Evolutionary conservation across 2,888 invertebrate genomes (phyloP), one percentile per base, ranked within the genome.

Genomic region (Plutella xylostella): DNA sequence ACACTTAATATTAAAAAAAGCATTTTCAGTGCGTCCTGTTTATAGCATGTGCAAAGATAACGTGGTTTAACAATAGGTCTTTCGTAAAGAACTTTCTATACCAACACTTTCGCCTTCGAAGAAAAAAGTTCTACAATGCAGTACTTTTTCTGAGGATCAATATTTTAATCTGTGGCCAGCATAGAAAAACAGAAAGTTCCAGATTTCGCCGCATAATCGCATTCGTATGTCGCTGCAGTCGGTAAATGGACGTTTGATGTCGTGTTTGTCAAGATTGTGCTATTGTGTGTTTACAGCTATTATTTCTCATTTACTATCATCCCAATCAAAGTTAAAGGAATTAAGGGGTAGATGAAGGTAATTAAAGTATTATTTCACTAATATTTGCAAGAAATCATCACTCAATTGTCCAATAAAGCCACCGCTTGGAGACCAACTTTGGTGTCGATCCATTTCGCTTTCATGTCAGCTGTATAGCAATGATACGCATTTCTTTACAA

Each of bases 261-360:
- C 74, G 86, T 86, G 87, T 86, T 85, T 87, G 87, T 86, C 86
- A 86, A 86, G 86, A 79, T 85, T 85, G 86, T 85, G 76, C 68
- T 72, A 70, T 82, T 80, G 78, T 87, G 86, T 87, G 87, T 87
- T 87, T 88, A 87, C 87, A 85, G 86, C 86, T 82, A 74, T 68
- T 73, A 72, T 70, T 64, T 72, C 63, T 68, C 60, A 63, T 64
- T 68, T 71, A 68, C 59, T 73, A 70, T 76, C 78, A 74, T 80
- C 78, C 69, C 69, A 68, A 65, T 77, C 68, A 65, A 70, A 76
- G 80, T 74, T 62, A 62, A 75, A 68, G 65, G 68, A 73, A 75
- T 69, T 70, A 67, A 86, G 87, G 87, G 86, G 88, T 88, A 88
- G 88, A 88, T 88, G 88, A 88, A 88, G 88, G 88, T 88, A 75